phyloP scores from a whole-genome alignment of 1,140 invertebrate species.

The Drosophila guanche region DNA sequence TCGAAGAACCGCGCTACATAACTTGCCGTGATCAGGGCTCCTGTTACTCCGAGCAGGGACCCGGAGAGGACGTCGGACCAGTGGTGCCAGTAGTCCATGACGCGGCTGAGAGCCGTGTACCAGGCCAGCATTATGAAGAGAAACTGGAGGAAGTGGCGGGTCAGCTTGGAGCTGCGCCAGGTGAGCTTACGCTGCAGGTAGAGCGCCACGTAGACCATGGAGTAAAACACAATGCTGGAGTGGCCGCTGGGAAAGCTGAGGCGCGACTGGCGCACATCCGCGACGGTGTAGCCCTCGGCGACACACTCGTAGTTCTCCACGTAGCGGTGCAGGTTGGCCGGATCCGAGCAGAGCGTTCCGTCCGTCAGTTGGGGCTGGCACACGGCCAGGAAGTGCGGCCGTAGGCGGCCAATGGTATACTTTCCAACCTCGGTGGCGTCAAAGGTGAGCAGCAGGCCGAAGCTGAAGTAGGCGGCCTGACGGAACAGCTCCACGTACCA shows the following conservation, averaged over 20 bases:
- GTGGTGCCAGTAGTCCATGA: slow-evolving; percentile 81
- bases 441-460: slow-evolving; percentile 91
- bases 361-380: slow-evolving; percentile 86
- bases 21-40: slow-evolving; percentile 63
- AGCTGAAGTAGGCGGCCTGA: slow-evolving; percentile 90
- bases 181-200: slow-evolving; percentile 91
- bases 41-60: slow-evolving; percentile 58
- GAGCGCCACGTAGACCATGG: slow-evolving; percentile 91
- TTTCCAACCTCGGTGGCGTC: slow-evolving; percentile 95
- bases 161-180: slow-evolving; percentile 89
- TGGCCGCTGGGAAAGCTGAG: slow-evolving; percentile 93
- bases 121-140: slow-evolving; percentile 85
- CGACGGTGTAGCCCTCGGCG: slow-evolving; percentile 84
- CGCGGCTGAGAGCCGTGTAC: slow-evolving; percentile 73
- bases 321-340: slow-evolving; percentile 86
- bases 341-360: slow-evolving; percentile 84
- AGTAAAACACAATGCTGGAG: slow-evolving; percentile 90
- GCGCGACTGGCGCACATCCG: slow-evolving; percentile 88
- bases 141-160: slow-evolving; percentile 91
- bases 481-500: slow-evolving; percentile 89
- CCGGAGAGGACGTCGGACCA: slow-evolving; percentile 76
- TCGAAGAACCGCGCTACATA: slow-evolving; percentile 66
- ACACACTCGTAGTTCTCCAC: slow-evolving; percentile 87
- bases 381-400: slow-evolving; percentile 94
- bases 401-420: slow-evolving; percentile 94